phyloP scores from a whole-genome alignment of 2,797 vertebrate species.

The Anguilla pacifica region DNA sequence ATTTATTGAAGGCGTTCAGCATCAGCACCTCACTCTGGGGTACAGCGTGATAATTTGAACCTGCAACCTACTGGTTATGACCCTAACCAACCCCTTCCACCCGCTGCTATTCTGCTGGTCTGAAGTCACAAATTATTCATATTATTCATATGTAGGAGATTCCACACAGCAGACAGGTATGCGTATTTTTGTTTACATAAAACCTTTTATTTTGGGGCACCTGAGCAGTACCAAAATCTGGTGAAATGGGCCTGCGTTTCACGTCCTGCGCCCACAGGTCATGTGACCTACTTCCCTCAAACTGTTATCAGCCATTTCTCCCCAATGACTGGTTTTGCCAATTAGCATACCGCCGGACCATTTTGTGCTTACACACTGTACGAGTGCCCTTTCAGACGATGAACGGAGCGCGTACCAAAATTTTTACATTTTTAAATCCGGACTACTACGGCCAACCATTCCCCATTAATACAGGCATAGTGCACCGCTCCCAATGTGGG shows the following conservation, averaged over 20 bases:
- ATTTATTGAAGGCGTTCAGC: background rate
- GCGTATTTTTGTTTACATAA: background rate
- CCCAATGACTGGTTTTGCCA: background rate
- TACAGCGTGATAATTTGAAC: background rate
- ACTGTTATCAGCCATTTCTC: background rate
- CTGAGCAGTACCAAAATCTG: background rate
- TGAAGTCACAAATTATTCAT: no score
- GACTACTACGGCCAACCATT: background rate
- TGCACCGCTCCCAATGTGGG: background rate
- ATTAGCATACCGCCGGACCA: background rate
- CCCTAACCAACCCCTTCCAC: no score
- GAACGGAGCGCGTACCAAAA: background rate
- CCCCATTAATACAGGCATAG: background rate
- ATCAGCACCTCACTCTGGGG: background rate
- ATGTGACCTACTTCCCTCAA: background rate
- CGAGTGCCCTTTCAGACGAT: background rate
- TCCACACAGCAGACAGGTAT: background rate
- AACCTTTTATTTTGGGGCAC: background rate
- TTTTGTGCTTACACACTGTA: background rate
- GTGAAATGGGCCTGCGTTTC: background rate
- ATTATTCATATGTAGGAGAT: no score
- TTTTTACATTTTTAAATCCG: no score
- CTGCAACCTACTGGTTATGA: no score
- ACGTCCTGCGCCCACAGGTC: background rate
- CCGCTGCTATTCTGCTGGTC: no score